A percentile compares a stretch with the other conserved stretches of the same genome.
Conservation (phyloP, 2,888 invertebrate genomes). For the Anorthoa munda region DNA sequence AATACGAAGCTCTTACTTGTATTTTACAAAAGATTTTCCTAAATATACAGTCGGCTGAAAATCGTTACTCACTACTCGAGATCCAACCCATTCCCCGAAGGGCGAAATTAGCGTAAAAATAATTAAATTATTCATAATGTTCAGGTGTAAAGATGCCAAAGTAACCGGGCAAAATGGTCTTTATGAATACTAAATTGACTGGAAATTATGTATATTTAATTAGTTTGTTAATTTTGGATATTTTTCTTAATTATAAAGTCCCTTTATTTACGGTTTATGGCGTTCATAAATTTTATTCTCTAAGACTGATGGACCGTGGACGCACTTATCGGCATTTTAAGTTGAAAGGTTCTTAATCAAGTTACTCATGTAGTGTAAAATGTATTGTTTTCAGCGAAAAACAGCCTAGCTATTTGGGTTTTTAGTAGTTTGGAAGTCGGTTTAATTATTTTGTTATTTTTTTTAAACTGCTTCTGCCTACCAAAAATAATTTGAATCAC, state of each 20-base stretch:
- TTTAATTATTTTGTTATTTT: too few species aligned
- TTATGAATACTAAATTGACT: slow-evolving; percentile 65
- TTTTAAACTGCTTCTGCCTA: too few species aligned
- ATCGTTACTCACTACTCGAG: not conserved
- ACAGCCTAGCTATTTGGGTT: not conserved
- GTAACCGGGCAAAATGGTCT: slow-evolving; percentile 40
- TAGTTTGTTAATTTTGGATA: slow-evolving; percentile 46
- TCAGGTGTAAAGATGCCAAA: slow-evolving; percentile 39
- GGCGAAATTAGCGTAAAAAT: slow-evolving; percentile 51
- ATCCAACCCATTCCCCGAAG: slow-evolving; percentile 10
- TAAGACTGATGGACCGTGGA: not conserved
- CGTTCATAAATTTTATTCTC: slow-evolving; percentile 14
- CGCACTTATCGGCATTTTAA: slow-evolving; percentile 9
- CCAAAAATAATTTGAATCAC: too few species aligned
- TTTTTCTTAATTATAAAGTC: slow-evolving; percentile 53
- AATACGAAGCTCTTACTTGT: not conserved
- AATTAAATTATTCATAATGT: slow-evolving; percentile 57
- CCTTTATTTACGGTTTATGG: slow-evolving; percentile 27
- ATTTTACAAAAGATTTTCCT: not conserved
- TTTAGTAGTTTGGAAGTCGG: too few species aligned
- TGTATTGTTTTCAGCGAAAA: not conserved
- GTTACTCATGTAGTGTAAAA: not conserved
- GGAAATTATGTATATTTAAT: slow-evolving; percentile 59
- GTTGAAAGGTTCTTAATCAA: slow-evolving; percentile 6
- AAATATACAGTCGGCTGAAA: slow-evolving; percentile 27